Percentiles rank a stretch among this genome's conserved stretches.
These are phyloP conservation scores for Lasioglossum marginatum DNA, from an alignment of 2,888 invertebrate species.

Conservation along the genomic window DNA sequence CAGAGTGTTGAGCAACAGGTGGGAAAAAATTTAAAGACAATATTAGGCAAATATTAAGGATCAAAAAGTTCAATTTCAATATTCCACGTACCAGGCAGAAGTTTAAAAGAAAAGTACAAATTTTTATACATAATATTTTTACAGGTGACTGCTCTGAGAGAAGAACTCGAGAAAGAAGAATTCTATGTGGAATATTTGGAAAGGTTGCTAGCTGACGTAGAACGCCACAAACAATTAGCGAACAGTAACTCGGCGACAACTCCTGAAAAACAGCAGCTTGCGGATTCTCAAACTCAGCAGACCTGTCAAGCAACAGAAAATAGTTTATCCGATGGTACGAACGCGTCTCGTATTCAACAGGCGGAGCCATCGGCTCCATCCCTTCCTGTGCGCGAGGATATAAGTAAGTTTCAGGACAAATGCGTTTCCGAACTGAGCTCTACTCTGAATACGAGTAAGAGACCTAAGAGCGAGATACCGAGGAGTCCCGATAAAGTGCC, in stretches of 20 bases:
- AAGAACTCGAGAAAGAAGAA: slow-evolving; percentile 95
- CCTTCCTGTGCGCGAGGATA: slow-evolving; percentile 79
- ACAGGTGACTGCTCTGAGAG: slow-evolving; percentile 89
- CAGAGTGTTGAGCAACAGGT: background rate
- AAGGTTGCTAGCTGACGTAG: slow-evolving; percentile 93
- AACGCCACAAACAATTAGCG: slow-evolving; percentile 88
- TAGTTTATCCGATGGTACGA: slow-evolving; percentile 47
- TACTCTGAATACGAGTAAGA: slow-evolving; percentile 78
- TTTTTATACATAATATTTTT: background rate
- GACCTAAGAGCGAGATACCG: slow-evolving; percentile 83
- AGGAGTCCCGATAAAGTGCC: slow-evolving; percentile 81
- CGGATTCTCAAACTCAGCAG: slow-evolving; percentile 70
- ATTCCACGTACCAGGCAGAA: background rate
- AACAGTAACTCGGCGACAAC: slow-evolving; percentile 76
- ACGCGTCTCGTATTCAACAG: slow-evolving; percentile 61
- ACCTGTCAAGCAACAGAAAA: slow-evolving; percentile 63
- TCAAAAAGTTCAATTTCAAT: background rate
- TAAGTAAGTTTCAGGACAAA: slow-evolving; percentile 84
- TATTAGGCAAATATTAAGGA: background rate
- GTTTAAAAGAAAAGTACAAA: background rate
- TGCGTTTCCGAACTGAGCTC: slow-evolving; percentile 83
- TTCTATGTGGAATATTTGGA: slow-evolving; percentile 96
- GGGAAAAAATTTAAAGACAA: background rate
- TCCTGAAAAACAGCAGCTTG: slow-evolving; percentile 83
- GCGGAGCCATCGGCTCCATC: slow-evolving; percentile 81